Evolutionary conservation across 2,888 invertebrate species (phyloP), one percentile per base, ranked within the genome.

Genomic region (Phlogophora meticulosa): DNA sequence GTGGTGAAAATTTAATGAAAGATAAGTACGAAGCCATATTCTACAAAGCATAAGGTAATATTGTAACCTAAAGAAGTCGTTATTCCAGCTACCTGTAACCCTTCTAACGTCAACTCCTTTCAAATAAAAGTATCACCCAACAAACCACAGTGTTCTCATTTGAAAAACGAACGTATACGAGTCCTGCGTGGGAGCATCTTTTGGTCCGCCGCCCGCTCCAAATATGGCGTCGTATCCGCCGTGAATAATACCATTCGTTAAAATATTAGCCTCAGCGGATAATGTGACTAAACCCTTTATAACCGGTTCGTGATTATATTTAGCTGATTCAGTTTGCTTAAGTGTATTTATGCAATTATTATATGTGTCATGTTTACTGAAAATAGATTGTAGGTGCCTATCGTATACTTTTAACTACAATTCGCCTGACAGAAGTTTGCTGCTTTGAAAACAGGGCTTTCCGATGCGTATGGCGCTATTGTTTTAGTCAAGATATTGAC

Each of bases 111-210:
- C 17, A 13, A 38, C 38, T 49, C 36, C 45, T 42, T 1, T 20
- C 45, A 28, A 15, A 7, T 20, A 20, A 52, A 36, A 45, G 52
- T 57, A 49, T 34, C 59, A 49, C 36, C n/a, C 36, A 42, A 68
- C 53, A 52, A 68, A 56, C 32, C 28, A 38, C 38, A 58, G 64
- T 45, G 58, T 56, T 53, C 59, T 70, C 17, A 70, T 67, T 74
- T 65, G 76, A 73, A 76, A 86, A 84, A 83, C 76, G 70, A 72
- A 80, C 76, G 82, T 85, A 85, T 81, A 81, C 40, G 60, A 43
- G 40, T 32, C 49, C 13, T 72, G 84, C 85, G 91, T 91, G 78
- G 91, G 91, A 84, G 86, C 80, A 80, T 76, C 76, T 64, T 71
- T 76, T 77, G 69, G 80, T 63, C 72, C 78, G 55, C 66, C 55